phyloP scores from a whole-genome alignment of 2,888 invertebrate species.

The Tholera decimalis region DNA sequence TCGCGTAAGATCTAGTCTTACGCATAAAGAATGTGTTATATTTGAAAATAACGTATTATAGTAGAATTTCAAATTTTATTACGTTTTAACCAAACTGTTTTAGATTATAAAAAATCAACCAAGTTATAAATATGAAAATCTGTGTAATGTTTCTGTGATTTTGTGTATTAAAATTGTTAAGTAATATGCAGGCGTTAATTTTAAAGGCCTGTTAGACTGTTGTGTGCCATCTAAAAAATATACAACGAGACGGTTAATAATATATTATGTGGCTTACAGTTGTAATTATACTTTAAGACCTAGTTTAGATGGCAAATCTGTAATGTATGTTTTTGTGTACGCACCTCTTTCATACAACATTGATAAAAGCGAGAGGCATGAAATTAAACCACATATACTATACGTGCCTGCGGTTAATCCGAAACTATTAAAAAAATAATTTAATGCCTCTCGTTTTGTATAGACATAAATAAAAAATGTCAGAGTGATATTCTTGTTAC shows the following conservation, averaged over 20 bases:
- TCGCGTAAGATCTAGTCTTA: background rate
- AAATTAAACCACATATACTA: too few relatives aligned
- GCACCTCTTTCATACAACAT: background rate
- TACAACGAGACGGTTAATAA: conserved; percentile 25
- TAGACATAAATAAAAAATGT: too few relatives aligned
- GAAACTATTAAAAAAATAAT: too few relatives aligned
- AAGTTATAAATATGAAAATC: conserved; percentile 47
- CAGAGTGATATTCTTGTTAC: too few relatives aligned
- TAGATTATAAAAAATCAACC: conserved; percentile 40
- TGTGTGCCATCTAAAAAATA: conserved; percentile 57
- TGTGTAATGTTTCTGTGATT: conserved; percentile 61
- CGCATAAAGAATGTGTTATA: too few relatives aligned
- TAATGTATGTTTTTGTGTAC: background rate
- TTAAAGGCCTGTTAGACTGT: conserved; percentile 51
- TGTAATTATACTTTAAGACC: background rate
- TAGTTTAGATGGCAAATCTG: conserved; percentile 13
- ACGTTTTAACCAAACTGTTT: conserved; percentile 2
- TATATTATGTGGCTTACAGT: conserved; percentile 24
- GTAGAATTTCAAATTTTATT: conserved; percentile 19
- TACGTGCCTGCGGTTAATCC: too few relatives aligned
- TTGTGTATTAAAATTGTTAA: conserved; percentile 60
- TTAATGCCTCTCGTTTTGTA: too few relatives aligned
- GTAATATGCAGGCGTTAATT: conserved; percentile 44
- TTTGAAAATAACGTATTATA: too few relatives aligned
- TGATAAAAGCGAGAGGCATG: too few relatives aligned